Evolutionary conservation across 2,797 vertebrate species (phyloP).

Genomic region (Diplodus puntazzo): DNA sequence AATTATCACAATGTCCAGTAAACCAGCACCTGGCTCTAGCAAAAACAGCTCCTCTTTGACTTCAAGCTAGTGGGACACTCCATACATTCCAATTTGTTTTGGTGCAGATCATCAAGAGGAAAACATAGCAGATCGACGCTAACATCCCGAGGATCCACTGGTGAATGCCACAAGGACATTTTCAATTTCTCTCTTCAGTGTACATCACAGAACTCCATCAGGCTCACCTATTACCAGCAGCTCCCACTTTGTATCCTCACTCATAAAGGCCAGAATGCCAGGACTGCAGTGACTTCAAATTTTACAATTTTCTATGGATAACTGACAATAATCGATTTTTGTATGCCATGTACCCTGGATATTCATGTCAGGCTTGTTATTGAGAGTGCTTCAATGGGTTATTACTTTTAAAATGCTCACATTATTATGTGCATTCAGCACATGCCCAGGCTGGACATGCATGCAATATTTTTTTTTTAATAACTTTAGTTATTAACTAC

Average conservation of each 20-base stretch:
- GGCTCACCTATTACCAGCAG: constrained; percentile 23
- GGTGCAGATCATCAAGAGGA: background rate
- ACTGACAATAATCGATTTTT: constrained; percentile 22
- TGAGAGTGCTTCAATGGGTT: background rate
- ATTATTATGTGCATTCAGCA: constrained; percentile 1
- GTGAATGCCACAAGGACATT: constrained; percentile 17
- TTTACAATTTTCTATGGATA: constrained; percentile 2
- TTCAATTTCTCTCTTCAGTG: constrained; percentile 27
- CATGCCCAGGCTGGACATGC: background rate
- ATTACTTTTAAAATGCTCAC: background rate
- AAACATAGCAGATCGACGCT: background rate
- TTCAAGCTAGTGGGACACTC: background rate
- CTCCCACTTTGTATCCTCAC: constrained; percentile 4
- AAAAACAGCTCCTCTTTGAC: constrained; percentile 2
- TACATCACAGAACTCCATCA: constrained; percentile 38
- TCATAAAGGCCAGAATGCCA: constrained; percentile 1
- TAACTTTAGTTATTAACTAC: constrained; percentile 16
- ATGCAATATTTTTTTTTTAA: background rate
- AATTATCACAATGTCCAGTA: background rate
- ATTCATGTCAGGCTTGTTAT: background rate
- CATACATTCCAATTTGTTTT: background rate
- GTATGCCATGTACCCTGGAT: constrained; percentile 1
- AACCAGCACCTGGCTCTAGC: background rate
- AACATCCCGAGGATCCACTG: constrained; percentile 17
- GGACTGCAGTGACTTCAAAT: background rate